Evolutionary conservation across 2,797 vertebrate genomes (phyloP).

Genomic region (Triplophysa yarkandensis): DNA sequence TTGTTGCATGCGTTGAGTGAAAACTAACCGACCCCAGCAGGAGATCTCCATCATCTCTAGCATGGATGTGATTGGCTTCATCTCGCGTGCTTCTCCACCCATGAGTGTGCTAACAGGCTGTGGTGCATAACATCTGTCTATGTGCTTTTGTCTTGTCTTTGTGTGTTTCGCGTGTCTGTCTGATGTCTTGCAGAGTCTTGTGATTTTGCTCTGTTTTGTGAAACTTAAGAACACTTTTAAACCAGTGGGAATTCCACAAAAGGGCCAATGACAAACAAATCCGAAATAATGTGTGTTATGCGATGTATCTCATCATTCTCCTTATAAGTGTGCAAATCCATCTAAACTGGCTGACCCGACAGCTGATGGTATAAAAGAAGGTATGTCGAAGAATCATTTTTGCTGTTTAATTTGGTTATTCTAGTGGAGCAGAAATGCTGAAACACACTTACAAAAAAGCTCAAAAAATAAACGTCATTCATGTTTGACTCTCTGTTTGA

Average conservation of each 20-base stretch:
- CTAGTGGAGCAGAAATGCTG: neutral
- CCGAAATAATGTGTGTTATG: neutral
- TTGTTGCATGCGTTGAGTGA: slow-evolving; percentile 86
- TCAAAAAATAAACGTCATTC: neutral
- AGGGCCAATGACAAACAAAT: slow-evolving; percentile 61
- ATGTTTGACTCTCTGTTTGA: slow-evolving; percentile 7
- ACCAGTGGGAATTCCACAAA: slow-evolving; percentile 81
- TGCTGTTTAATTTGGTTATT: neutral
- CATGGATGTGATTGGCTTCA: slow-evolving; percentile 83
- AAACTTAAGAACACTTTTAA: slow-evolving; percentile 75
- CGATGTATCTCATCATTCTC: too few species aligned
- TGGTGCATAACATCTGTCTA: slow-evolving; percentile 61
- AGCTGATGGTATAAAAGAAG: too few species aligned
- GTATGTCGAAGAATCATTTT: too few species aligned
- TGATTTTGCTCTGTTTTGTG: slow-evolving; percentile 83
- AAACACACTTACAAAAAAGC: neutral
- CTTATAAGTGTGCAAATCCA: too few species aligned
- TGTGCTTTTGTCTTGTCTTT: slow-evolving; percentile 73
- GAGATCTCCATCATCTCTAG: slow-evolving; percentile 73
- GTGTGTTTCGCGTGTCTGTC: slow-evolving; percentile 60
- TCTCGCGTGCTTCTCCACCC: slow-evolving; percentile 78
- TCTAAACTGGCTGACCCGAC: too few species aligned
- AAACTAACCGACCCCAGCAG: slow-evolving; percentile 69
- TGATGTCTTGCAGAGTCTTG: slow-evolving; percentile 56
- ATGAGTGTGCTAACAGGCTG: slow-evolving; percentile 72